Evolutionary conservation across 2,797 vertebrate genomes (phyloP).

Genomic region (Rhodeus uyekii): DNA sequence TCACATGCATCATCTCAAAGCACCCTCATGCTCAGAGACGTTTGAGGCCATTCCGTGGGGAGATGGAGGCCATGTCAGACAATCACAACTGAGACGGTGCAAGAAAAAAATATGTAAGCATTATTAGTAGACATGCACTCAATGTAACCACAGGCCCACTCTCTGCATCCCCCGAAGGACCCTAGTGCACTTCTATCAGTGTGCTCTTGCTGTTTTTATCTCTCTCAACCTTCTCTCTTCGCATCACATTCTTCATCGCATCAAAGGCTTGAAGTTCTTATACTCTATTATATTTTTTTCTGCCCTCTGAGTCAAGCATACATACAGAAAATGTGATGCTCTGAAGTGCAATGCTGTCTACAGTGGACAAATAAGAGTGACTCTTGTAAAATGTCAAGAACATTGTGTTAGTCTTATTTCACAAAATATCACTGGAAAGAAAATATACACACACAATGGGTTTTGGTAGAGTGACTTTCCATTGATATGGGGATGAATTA

Average conservation of each 20-base stretch:
- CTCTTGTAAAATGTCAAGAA: neutral
- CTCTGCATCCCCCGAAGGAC: conserved; percentile 4
- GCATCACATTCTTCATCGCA: neutral
- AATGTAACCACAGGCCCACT: neutral
- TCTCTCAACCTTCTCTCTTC: conserved; percentile 1
- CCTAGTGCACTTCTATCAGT: conserved; percentile 18
- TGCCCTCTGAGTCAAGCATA: conserved; percentile 13
- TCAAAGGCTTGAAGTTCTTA: conserved; percentile 4
- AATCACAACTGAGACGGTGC: neutral
- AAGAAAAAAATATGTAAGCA: neutral
- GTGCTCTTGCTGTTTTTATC: neutral
- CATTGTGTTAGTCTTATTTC: neutral
- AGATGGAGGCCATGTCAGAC: conserved; percentile 6
- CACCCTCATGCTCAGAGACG: neutral
- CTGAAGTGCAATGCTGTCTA: neutral
- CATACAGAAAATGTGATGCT: neutral
- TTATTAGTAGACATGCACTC: neutral
- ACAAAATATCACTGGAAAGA: neutral
- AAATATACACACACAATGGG: neutral
- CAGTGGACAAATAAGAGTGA: neutral
- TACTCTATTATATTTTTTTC: conserved; percentile 8
- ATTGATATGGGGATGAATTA: too few species aligned
- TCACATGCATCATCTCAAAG: conserved; percentile 2
- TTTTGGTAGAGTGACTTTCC: too few species aligned
- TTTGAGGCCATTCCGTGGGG: neutral